Evolutionary conservation across 2,113 vertebrate genomes (phyloP).

Genomic region (Sitta europaea): DNA sequence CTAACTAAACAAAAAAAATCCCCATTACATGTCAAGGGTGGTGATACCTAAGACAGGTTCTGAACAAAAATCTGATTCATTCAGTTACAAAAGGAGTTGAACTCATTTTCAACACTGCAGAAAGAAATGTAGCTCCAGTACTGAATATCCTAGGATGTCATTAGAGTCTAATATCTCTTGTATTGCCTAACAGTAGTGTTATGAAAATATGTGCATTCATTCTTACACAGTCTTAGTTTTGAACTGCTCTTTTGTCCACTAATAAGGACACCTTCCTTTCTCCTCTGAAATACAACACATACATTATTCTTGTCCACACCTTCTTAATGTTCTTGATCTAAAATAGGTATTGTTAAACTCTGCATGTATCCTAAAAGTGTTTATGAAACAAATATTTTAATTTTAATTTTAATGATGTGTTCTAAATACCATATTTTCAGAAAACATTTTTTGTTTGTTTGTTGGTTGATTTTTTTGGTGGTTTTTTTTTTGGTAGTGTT

Average conservation of each 20-base stretch:
- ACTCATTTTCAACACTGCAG: background rate
- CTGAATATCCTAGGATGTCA: background rate
- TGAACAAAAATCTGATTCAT: background rate
- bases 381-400: background rate
- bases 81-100: background rate
- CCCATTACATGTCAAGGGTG: background rate
- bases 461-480: too few species aligned
- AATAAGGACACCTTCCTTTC: background rate
- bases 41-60: background rate
- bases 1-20: background rate
- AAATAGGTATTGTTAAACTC: background rate
- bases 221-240: background rate
- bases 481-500: background rate
- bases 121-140: background rate
- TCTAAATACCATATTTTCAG: background rate
- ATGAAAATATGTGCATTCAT: background rate
- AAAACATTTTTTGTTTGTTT: background rate
- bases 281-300: background rate
- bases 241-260: background rate
- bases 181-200: background rate
- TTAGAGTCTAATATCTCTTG: background rate
- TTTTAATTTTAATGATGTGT: background rate
- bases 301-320: background rate
- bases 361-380: background rate
- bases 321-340: background rate